Evolutionary conservation across 2,113 vertebrate species (phyloP), one percentile per base, ranked within the genome.

Genomic region (Agapornis roseicollis): DNA sequence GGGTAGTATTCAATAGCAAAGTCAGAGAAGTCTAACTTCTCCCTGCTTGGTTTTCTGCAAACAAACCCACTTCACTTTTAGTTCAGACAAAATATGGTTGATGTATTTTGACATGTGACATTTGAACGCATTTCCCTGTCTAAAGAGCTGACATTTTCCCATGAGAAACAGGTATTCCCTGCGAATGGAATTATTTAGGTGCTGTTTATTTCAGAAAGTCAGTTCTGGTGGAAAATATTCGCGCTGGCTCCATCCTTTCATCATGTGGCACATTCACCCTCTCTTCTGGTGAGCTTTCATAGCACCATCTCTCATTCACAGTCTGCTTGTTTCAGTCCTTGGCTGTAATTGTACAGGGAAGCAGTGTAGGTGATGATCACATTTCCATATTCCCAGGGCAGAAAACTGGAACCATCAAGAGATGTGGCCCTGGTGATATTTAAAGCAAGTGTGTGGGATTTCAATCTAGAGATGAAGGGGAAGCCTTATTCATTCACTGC

Each of bases 51-150:
- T 39, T 77, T 94, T 91, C 80, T 84, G 56, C 73, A 96, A 90
- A 94, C 92, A 94, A 37, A 50, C 41, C 70, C 78, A 91, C 66
- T 81, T 80, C 78, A 85, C 58, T 68, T 66, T 82, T 80, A 89
- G 65, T 87, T 95, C 91, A 94, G 84, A 71, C 87, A 89, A 80
- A 97, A 93, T 87, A 95, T 47, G 65, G 92, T 81, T 91, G 94
- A 93, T 93, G 27, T 94, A 92, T 92, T 96, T 96, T 94, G 95
- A 95, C 93, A 92, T 64, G 78, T 82, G 91, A 87, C 86, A 85
- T 88, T 94, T 86, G 86, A 3, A 72, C 46, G 53, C 60, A 89
- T 94, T 89, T 86, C 29, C 79, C 19, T 91, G 61, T 61, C 65
- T 63, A 65, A 79, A 96, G 88, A 85, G 53, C 25, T 90, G 88